Evolutionary conservation across 1,140 invertebrate species (phyloP), one percentile per base, ranked within the genome.

Genomic region (Halyomorpha halys): DNA sequence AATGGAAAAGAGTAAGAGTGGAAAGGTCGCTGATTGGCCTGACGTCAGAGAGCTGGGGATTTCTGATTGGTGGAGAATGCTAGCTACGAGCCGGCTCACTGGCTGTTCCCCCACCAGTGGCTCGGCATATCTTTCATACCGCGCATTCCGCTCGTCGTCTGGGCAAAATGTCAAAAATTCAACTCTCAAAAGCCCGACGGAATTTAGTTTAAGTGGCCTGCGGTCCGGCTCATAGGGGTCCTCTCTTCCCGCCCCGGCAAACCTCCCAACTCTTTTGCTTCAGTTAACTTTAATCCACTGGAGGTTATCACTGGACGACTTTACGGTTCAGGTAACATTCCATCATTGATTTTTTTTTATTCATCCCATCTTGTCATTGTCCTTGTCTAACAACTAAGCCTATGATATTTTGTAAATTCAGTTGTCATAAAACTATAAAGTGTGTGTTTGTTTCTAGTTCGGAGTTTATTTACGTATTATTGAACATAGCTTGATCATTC

Each of bases 141-240:
- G 53, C 53, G 53, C 53, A 56, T 56, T 56, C 53, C 53, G 47
- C 47, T 49, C 47, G 6, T 19, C 47, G n/a, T 19, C n/a, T 49
- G 53, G 53, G 53, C 53, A 56, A 56, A 56, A 56, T 56, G 53
- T 56, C 53, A 56, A 56, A 56, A 56, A 56, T 56, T 25, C 53
- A 23, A 19, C 53, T 25, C 53, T 23, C 53, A 23, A 23, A 16
- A 56, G 53, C 19, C 53, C 23, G 23, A 56, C 19, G 53, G 53
- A 56, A 56, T 56, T 56, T 56, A 56, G 53, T 56, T 56, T 56
- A 23, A 56, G 53, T 56, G n/a, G n/a, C 47, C 47, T 19, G 47
- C n/a, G 47, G 47, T 19, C n/a, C 47, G 19, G 19, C n/a, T 19
- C n/a, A 49, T 49, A 49, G n/a, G 19, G n/a, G 19, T 19, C n/a